Conservation (phyloP, 2,797 vertebrate genomes). For the Phataginus tricuspis region DNA sequence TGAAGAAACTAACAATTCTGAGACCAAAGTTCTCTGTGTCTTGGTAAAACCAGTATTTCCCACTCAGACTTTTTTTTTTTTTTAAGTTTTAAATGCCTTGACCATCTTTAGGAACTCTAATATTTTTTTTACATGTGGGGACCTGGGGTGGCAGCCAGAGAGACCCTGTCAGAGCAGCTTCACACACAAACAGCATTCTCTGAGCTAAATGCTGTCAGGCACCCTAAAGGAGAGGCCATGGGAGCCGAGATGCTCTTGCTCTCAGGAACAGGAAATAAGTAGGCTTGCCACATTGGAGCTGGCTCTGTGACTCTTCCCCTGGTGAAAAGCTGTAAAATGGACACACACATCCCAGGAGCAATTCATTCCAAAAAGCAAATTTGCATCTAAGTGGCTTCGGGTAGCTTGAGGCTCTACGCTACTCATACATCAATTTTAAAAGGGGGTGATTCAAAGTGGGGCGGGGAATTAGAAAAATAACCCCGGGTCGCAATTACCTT, state of each 20-base stretch:
- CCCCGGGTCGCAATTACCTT: background rate
- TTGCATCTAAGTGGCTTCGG: background rate
- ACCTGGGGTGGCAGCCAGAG: background rate
- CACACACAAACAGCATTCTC: background rate
- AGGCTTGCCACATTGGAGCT: background rate
- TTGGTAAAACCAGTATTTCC: background rate
- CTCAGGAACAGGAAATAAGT: constrained; percentile 33
- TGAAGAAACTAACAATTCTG: background rate
- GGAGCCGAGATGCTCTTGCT: background rate
- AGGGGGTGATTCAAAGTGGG: background rate
- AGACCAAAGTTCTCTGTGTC: background rate
- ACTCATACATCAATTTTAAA: background rate
- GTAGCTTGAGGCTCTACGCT: background rate
- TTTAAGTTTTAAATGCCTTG: background rate
- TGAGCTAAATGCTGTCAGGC: background rate
- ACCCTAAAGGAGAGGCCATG: background rate
- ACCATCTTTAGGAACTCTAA: background rate
- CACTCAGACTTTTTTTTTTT: background rate
- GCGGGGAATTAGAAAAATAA: background rate
- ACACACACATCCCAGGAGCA: background rate
- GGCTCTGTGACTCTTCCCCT: background rate
- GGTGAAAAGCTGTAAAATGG: background rate
- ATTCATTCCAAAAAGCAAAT: constrained; percentile 29
- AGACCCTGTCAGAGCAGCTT: background rate
- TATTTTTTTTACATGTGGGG: background rate